These are phyloP conservation scores for Palythoa caribaeorum DNA, from an alignment of 92 coral and sea anemone genomes.

Conservation along the genomic window DNA sequence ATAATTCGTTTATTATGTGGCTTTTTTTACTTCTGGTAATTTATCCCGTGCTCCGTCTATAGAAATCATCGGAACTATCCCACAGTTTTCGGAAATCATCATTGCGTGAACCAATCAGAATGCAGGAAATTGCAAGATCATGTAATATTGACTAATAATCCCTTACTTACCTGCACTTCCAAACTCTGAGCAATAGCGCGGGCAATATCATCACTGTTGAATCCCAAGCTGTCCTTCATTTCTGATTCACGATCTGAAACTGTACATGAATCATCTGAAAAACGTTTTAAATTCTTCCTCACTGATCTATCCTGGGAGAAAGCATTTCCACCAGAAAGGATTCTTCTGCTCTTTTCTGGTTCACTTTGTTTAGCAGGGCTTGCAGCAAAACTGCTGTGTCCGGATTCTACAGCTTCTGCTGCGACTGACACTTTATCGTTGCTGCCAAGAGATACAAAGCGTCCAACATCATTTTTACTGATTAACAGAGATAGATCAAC, in stretches of 20 bases:
- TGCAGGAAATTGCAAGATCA: no score
- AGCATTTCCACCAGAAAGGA: not conserved
- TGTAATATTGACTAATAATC: no score
- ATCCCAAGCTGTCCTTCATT: not conserved
- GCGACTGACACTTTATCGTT: not conserved
- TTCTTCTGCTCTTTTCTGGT: not conserved
- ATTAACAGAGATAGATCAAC: not conserved
- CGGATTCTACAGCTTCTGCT: not conserved
- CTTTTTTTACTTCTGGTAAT: no score
- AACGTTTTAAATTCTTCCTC: not conserved
- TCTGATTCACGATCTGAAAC: constrained; percentile 7
- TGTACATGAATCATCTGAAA: not conserved
- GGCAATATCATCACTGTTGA: constrained; percentile 63
- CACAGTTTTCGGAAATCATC: no score
- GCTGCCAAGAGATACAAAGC: not conserved
- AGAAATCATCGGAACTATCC: no score
- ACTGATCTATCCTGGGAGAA: not conserved
- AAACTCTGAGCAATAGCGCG: constrained; percentile 78
- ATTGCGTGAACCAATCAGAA: no score
- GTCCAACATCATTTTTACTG: constrained; percentile 10
- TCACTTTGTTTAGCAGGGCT: not conserved
- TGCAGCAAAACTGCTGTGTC: not conserved
- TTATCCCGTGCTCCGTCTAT: no score
- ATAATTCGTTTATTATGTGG: no score
- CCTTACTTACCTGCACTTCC: constrained; percentile 7